phyloP scores from a whole-genome alignment of 2,113 vertebrate species.

The Nicator chloris region DNA sequence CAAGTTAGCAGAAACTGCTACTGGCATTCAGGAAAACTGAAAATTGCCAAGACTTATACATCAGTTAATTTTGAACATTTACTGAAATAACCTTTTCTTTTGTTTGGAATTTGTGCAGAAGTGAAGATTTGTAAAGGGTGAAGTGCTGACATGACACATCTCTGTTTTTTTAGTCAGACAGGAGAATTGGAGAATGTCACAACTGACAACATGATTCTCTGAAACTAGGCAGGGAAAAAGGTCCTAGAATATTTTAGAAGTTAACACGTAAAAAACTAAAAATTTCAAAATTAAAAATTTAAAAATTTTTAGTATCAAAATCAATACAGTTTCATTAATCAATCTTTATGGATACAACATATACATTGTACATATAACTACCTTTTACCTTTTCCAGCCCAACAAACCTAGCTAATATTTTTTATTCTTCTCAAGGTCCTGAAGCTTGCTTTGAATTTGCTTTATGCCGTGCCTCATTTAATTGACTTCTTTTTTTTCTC shows the following conservation, averaged over 20 bases:
- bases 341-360: background rate
- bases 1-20: background rate
- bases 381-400: background rate
- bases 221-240: background rate
- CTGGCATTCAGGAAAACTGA: background rate
- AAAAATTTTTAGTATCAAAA: no score
- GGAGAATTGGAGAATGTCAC: background rate
- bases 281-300: background rate
- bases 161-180: background rate
- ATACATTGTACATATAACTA: background rate
- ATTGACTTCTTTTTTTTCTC: background rate
- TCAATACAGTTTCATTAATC: background rate
- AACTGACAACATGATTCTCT: background rate
- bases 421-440: background rate
- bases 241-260: background rate
- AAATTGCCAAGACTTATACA: background rate
- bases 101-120: background rate
- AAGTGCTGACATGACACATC: background rate
- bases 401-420: background rate
- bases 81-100: background rate
- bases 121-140: background rate
- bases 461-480: background rate
- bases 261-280: background rate
- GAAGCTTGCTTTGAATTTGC: background rate
- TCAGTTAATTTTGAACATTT: background rate